Conservation (phyloP, 2,113 vertebrate genomes). For the Phrynosoma platyrhinos region DNA sequence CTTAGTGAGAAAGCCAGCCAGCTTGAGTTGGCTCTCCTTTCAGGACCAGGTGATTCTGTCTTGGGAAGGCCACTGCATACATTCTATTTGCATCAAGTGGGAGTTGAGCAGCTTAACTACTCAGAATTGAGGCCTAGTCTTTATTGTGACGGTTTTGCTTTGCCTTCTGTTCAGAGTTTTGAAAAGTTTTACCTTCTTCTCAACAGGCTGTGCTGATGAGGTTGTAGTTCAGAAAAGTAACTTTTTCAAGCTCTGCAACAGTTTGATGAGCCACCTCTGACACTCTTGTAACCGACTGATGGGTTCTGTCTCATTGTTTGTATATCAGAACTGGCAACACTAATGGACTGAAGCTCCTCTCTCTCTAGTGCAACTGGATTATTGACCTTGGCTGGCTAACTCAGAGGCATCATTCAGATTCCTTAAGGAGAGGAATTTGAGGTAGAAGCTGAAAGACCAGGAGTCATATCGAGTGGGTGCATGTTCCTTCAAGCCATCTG, state of each 20-base stretch:
- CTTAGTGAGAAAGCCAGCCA: background rate
- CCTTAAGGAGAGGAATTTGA: background rate
- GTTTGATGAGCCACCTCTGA: background rate
- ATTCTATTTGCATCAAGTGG: background rate
- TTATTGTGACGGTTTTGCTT: background rate
- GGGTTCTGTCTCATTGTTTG: background rate
- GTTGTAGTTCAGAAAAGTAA: too few species aligned
- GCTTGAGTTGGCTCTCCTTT: background rate
- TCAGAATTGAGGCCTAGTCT: background rate
- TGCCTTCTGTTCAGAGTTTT: background rate
- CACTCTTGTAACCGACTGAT: background rate
- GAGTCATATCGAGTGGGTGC: rapidly evolving
- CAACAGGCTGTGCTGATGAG: too few species aligned
- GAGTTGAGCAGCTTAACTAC: background rate
- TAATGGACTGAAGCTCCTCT: background rate
- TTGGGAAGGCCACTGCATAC: background rate
- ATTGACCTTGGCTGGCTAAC: background rate
- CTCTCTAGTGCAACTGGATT: background rate
- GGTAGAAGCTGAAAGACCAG: background rate
- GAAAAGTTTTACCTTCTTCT: too few species aligned
- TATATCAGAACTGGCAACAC: background rate
- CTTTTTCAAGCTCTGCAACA: too few species aligned
- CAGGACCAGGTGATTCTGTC: background rate
- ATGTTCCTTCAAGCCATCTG: too few species aligned
- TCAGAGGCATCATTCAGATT: conserved; percentile 3